Percentiles rank a stretch among this genome's conserved stretches.
phyloP scores from a whole-genome alignment of 2,797 vertebrate species.

The Hippoglossus hippoglossus region DNA sequence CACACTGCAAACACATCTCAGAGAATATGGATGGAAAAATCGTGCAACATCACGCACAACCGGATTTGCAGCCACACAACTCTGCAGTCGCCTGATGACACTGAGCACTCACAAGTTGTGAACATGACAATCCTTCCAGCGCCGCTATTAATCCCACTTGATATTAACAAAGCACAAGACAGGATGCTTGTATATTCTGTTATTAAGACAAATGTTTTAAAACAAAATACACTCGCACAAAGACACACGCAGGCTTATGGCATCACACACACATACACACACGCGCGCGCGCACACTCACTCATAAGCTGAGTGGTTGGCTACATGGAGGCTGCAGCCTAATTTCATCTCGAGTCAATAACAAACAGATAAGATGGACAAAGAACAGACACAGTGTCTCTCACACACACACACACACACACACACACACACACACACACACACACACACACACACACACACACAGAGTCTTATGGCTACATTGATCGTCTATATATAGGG shows the following conservation, averaged over 20 bases:
- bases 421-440: background rate
- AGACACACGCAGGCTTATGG: background rate
- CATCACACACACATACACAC: background rate
- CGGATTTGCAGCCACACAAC: background rate
- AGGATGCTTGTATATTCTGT: background rate
- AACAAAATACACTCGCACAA: background rate
- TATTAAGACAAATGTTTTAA: background rate
- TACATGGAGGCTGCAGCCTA: constrained; percentile 48
- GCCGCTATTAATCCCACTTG: background rate
- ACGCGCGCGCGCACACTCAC: constrained; percentile 8
- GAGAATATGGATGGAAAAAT: constrained; percentile 14
- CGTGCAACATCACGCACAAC: background rate
- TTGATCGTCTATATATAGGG: constrained; percentile 41
- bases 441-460: background rate
- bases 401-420: background rate
- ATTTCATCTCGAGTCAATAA: constrained; percentile 61
- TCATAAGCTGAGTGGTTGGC: constrained; percentile 36
- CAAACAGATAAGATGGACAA: constrained; percentile 53
- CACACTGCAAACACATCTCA: too few relatives aligned
- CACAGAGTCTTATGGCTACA: constrained; percentile 1
- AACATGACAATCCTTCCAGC: constrained; percentile 23
- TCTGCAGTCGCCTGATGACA: background rate
- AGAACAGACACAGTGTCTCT: constrained; percentile 48
- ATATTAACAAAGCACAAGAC: background rate
- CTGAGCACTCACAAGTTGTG: constrained; percentile 12